Conservation (phyloP, 2,888 invertebrate species). For the Eulithis testata region DNA sequence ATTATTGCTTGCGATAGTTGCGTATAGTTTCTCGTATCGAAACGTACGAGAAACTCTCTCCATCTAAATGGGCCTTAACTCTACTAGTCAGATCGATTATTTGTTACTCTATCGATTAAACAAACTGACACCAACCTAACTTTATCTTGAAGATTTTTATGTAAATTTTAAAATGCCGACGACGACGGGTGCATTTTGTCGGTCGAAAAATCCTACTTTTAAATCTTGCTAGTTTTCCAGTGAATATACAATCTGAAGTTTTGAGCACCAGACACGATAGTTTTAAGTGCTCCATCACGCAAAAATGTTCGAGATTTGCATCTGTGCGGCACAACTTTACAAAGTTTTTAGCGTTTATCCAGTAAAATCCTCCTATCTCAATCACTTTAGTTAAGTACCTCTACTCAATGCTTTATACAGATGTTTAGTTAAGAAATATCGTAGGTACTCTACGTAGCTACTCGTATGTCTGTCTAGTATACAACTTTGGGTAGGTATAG, state of each 20-base stretch:
- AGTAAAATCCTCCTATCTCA: background rate
- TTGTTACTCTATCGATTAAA: background rate
- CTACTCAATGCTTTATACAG: no score
- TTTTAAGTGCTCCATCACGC: constrained; percentile 30
- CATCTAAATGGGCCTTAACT: no score
- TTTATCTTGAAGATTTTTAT: background rate
- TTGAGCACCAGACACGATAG: constrained; percentile 21
- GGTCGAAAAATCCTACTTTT: constrained; percentile 17
- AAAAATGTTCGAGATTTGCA: constrained; percentile 30
- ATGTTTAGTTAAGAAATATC: no score
- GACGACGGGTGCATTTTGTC: constrained; percentile 13
- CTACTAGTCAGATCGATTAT: background rate
- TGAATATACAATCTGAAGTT: constrained; percentile 27
- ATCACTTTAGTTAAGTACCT: background rate
- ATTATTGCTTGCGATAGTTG: no score
- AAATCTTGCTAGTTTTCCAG: constrained; percentile 19
- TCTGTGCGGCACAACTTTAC: constrained; percentile 16
- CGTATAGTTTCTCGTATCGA: no score
- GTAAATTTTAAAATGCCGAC: constrained; percentile 11
- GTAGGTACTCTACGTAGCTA: no score
- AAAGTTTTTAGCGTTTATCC: constrained; percentile 1
- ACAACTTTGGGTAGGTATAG: background rate
- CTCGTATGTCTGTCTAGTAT: no score
- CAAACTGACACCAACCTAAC: background rate
- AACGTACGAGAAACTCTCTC: no score